Conservation (phyloP, 2,888 invertebrate species). For the Mythimna vitellina region DNA sequence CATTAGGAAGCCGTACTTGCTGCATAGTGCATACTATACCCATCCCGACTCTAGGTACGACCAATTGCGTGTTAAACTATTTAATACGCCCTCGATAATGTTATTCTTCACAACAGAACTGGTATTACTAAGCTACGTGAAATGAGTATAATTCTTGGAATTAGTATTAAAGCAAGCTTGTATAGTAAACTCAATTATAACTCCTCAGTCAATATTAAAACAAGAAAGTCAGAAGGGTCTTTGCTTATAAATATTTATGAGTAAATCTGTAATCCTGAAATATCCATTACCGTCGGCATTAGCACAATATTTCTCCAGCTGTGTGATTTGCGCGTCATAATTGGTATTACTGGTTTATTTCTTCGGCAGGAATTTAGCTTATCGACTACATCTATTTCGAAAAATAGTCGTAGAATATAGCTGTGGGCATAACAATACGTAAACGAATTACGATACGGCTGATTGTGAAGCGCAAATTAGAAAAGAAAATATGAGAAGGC, state of each 20-base stretch:
- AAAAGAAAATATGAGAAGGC: slow-evolving; percentile 25
- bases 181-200: slow-evolving; percentile 33
- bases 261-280: slow-evolving; percentile 29
- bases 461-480: slow-evolving; percentile 15
- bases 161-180: slow-evolving; percentile 19
- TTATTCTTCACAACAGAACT: slow-evolving; percentile 1
- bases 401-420: neutral
- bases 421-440: slow-evolving; percentile 20
- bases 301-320: slow-evolving; percentile 22
- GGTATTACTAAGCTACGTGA: slow-evolving; percentile 5
- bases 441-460: slow-evolving; percentile 3
- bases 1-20: slow-evolving; percentile 31
- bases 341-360: slow-evolving; percentile 27
- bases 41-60: neutral
- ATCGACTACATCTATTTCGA: slow-evolving; percentile 8
- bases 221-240: slow-evolving; percentile 6
- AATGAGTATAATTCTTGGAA: slow-evolving; percentile 3
- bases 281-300: slow-evolving; percentile 23
- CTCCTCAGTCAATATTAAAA: slow-evolving; percentile 24
- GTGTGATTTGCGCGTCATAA: slow-evolving; percentile 23
- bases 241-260: slow-evolving; percentile 41
- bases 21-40: slow-evolving; percentile 11
- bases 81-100: slow-evolving; percentile 13
- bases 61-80: slow-evolving; percentile 30
- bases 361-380: slow-evolving; percentile 4